phyloP scores from a whole-genome alignment of 2,113 vertebrate genomes.

The Perca fluviatilis region DNA sequence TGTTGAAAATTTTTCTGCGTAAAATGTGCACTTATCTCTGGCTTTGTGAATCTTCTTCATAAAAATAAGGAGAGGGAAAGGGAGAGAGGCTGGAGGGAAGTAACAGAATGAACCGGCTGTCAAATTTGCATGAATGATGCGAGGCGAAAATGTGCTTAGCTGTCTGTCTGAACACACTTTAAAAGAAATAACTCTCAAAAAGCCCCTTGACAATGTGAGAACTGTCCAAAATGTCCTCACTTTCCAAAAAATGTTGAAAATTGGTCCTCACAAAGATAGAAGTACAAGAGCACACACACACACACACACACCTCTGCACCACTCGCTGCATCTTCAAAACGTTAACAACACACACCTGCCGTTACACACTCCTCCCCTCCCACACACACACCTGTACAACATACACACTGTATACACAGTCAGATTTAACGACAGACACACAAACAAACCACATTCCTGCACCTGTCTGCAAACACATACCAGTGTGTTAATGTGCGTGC shows the following conservation, averaged over 20 bases:
- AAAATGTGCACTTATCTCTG: neutral
- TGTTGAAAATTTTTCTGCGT: neutral
- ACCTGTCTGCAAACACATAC: too few relatives aligned
- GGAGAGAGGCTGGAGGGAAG: conserved; percentile 5
- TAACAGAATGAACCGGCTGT: neutral
- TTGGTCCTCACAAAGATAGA: conserved; percentile 13
- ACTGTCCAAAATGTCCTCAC: neutral
- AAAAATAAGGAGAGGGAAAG: neutral
- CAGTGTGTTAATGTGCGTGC: too few relatives aligned
- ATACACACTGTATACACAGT: neutral
- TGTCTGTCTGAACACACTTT: neutral
- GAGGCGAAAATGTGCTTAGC: neutral
- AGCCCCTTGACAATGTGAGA: neutral
- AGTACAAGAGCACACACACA: neutral
- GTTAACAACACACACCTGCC: conserved; percentile 4
- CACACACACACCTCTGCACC: conserved; percentile 11
- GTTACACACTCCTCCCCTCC: neutral
- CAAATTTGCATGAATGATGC: conserved; percentile 1
- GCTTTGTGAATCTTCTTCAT: neutral
- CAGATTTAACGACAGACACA: neutral
- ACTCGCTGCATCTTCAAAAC: neutral
- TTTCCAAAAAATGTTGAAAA: neutral
- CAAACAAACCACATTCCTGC: conserved; percentile 12
- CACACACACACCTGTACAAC: neutral
- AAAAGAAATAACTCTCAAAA: conserved; percentile 8